Percentiles rank a stretch among this genome's conserved stretches.
phyloP scores from a whole-genome alignment of 2,797 vertebrate species.

The Liasis olivaceus region DNA sequence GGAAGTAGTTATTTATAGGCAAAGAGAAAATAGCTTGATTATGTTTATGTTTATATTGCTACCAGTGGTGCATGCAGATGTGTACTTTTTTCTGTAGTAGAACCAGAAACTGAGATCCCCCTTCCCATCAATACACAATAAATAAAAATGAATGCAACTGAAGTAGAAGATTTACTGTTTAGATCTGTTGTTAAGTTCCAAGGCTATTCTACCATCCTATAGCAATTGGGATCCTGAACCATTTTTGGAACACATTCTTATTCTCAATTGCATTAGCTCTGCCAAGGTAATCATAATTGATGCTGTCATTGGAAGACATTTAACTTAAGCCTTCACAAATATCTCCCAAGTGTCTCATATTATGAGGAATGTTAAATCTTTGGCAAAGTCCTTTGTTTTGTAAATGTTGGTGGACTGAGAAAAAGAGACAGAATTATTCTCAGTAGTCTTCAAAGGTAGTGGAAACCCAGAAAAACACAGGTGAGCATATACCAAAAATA shows the following conservation, averaged over 20 bases:
- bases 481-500: not conserved
- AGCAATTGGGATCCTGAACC: not conserved
- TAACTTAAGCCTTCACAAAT: conserved; percentile 30
- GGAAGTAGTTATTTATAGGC: not conserved
- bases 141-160: not conserved
- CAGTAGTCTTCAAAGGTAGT: not conserved
- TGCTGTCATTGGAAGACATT: conserved; percentile 22
- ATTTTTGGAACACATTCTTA: not conserved
- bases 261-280: not conserved
- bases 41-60: not conserved
- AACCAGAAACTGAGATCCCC: not conserved
- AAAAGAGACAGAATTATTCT: conserved; percentile 1
- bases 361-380: conserved; percentile 26
- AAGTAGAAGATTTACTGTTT: not conserved
- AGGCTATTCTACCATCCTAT: not conserved
- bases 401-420: not conserved
- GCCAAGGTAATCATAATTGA: conserved; percentile 9
- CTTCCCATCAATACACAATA: not conserved
- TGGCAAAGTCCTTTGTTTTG: conserved; percentile 15
- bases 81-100: not conserved
- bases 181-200: not conserved
- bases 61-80: not conserved
- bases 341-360: conserved; percentile 16
- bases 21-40: not conserved
- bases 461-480: conserved; percentile 4